Base-by-base conservation (phyloP, 2,797 vertebrate species). In the Aythya fuligula region DNA sequence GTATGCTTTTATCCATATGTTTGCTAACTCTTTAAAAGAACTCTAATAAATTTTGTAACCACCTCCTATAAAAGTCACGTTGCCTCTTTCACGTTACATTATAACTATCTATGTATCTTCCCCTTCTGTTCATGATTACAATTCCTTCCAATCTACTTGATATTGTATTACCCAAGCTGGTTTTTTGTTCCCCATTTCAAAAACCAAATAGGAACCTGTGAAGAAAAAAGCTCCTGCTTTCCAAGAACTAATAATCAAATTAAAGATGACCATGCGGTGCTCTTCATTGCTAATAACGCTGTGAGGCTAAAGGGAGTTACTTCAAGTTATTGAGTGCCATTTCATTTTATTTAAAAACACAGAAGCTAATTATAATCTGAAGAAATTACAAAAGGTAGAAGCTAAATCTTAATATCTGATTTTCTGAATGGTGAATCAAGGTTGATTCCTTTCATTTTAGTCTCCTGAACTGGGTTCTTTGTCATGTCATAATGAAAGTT, bases 91-190 rank as follows among this genome's bases (percentile, higher is more conserved):
- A 85, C 30, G 30, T 87, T 85, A 43, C 47, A n/a, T 90, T 89
- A 79, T 70, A 90, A 70, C 36, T 9, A 83, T 85, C 71, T 73
- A 73, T 27, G 73, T 90, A 11, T 39, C 71, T 89, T 53, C 34
- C 64, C 82, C 56, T 82, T 95, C 54, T 90, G 27, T 66, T 90
- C 64, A 85, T 95, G 91, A 92, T 92, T 85, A 85, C 62, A 92
- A 47, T 85, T 93, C 30, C 14, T 94, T 90, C 60, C 43, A 87
- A 69, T 92, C 90, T 91, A 21, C 27, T 76, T 71, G 47, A 45
- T 51, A 67, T 15, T 36, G 1, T 79, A n/a, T 74, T 43, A 67
- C 30, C 66, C 27, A 49, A 49, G 13, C 30, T 85, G 13, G n/a
- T 76, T 92, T 71, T 11, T 11, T 32, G 24, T 43, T 85, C 9